Evolutionary conservation across 2,113 vertebrate species (phyloP), one percentile per base, ranked within the genome.

Genomic region (Columba livia): DNA sequence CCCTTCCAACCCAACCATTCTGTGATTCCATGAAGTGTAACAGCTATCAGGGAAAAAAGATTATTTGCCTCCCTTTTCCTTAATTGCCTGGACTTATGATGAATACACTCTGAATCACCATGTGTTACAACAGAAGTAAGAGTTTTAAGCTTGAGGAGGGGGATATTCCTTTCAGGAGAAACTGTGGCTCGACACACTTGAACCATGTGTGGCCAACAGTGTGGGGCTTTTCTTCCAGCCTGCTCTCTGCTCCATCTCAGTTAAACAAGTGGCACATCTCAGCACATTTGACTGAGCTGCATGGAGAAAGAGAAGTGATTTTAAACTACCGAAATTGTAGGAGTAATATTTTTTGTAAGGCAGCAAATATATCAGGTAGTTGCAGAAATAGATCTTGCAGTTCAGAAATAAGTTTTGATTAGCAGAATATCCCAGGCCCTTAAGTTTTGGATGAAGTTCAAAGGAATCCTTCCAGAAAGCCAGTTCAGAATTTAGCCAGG

Each of bases 381-480:
- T 79, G 26, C 79, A 95, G 61, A 85, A 97, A 79, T 62, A 82
- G 88, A 79, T 88, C 71, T 86, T 61, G 79, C 10, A 12, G 25
- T 77, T 91, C 84, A 91, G 71, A 87, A 90, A 31, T 89, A 83
- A 42, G 12, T 88, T 96, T 93, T 91, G 74, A 92, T 88, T 65
- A 88, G 65, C 44, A 79, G 72, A 95, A 38, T 89, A 93, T 96
- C 90, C 77, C 25, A 83, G 86, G 64, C 69, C 75, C 75, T 96
- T 91, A 87, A 79, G 91, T 96, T 96, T 73, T 93, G 81, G 53
- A 47, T 50, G 36, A 65, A 82, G 81, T 93, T 97, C 90, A 93
- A 95, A 91, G 34, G 89, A 96, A 70, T 90, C 65, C 71, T 94
- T 97, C 90, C 84, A 96, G 96, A 97, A 90, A 96, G 95, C 26